phyloP scores from a whole-genome alignment of 2,888 invertebrate species.

The Frankliniella intonsa region DNA sequence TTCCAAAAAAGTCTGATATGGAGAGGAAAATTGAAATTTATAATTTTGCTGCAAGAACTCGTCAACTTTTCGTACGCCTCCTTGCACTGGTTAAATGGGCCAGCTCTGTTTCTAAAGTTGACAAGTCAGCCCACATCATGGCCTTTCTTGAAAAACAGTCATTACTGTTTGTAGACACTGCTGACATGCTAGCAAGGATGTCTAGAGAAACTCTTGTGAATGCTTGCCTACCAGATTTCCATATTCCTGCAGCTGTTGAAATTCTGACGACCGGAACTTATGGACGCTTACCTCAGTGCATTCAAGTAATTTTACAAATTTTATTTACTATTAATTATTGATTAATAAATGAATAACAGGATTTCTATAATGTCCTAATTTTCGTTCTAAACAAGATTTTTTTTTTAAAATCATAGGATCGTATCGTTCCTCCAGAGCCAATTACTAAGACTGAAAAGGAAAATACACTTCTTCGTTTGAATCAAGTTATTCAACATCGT shows the following conservation, averaged over 20 bases:
- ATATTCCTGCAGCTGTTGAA: slow-evolving; percentile 97
- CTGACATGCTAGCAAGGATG: slow-evolving; percentile 91
- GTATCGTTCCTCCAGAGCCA: slow-evolving; percentile 90
- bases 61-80: slow-evolving; percentile 90
- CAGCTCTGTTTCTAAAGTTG: slow-evolving; percentile 96
- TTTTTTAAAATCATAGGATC: slow-evolving; percentile 55
- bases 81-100: slow-evolving; percentile 98
- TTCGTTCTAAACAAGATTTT: background rate
- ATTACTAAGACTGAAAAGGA: slow-evolving; percentile 82
- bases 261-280: slow-evolving; percentile 95
- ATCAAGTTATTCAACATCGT: slow-evolving; percentile 93
- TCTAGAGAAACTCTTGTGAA: slow-evolving; percentile 93
- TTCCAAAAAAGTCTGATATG: slow-evolving; percentile 96
- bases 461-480: slow-evolving; percentile 74
- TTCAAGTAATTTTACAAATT: slow-evolving; percentile 53
- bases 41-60: slow-evolving; percentile 90
- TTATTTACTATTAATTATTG: too few relatives aligned
- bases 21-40: slow-evolving; percentile 97
- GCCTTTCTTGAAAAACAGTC: slow-evolving; percentile 96
- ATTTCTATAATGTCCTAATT: background rate
- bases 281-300: slow-evolving; percentile 88
- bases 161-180: slow-evolving; percentile 91
- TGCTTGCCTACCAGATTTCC: slow-evolving; percentile 93
- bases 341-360: background rate
- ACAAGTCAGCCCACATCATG: slow-evolving; percentile 93